These are phyloP conservation scores for Busseola fusca DNA, from an alignment of 2,888 invertebrate genomes.

Conservation along the genomic window DNA sequence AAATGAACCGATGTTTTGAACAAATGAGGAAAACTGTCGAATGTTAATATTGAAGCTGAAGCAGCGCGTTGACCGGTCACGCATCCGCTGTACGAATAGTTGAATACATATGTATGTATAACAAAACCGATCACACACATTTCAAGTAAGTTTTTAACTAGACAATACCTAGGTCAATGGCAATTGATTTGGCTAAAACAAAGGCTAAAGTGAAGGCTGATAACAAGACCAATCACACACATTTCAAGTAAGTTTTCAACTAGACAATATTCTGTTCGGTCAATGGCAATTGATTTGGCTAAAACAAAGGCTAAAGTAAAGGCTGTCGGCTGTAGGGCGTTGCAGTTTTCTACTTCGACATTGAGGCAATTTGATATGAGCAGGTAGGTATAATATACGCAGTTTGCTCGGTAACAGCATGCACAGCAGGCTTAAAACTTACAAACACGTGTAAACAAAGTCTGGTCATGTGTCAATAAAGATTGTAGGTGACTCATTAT, in stretches of 20 bases:
- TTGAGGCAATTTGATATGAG: constrained; percentile 51
- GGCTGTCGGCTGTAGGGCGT: constrained; percentile 8
- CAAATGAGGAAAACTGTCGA: constrained; percentile 50
- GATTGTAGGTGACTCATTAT: constrained; percentile 56
- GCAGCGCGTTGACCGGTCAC: constrained; percentile 52
- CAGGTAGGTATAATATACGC: constrained; percentile 37
- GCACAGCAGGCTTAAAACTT: constrained; percentile 60
- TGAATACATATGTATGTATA: background rate
- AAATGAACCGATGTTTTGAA: constrained; percentile 30
- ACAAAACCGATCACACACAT: constrained; percentile 55
- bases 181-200: constrained; percentile 40
- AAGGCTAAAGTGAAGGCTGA: constrained; percentile 18
- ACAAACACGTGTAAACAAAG: constrained; percentile 62
- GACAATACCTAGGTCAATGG: constrained; percentile 46
- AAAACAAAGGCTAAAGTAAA: constrained; percentile 14
- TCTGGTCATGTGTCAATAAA: constrained; percentile 68
- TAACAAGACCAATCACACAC: constrained; percentile 51
- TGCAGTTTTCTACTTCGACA: constrained; percentile 30
- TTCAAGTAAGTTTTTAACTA: constrained; percentile 40
- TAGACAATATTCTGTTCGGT: constrained; percentile 37
- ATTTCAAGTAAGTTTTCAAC: constrained; percentile 48
- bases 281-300: constrained; percentile 46
- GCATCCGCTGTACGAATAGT: constrained; percentile 47
- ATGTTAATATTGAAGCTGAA: constrained; percentile 58
- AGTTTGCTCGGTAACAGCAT: constrained; percentile 52